Conservation (phyloP, 2,888 invertebrate genomes). For the Drosophila birchii region DNA sequence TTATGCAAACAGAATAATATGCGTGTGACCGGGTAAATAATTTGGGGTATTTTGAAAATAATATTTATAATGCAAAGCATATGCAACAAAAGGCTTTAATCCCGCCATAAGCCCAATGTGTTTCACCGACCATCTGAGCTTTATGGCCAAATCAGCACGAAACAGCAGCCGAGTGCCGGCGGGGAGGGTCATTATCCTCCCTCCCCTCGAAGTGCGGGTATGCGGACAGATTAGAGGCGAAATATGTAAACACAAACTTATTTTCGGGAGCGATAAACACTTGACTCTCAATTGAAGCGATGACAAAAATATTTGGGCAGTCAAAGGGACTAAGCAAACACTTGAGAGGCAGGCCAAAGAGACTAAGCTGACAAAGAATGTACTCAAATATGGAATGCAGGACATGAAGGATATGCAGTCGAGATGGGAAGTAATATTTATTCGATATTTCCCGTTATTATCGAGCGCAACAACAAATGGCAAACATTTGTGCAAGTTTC, state of each 20-base stretch:
- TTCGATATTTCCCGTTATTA: slow-evolving; percentile 72
- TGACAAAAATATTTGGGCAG: slow-evolving; percentile 21
- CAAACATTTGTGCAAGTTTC: slow-evolving; percentile 62
- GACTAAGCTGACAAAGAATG: slow-evolving; percentile 31
- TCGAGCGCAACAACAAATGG: slow-evolving; percentile 29
- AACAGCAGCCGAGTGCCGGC: slow-evolving; percentile 4
- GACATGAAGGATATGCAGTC: slow-evolving; percentile 28
- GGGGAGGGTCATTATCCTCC: slow-evolving; percentile 6
- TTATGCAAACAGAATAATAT: not conserved
- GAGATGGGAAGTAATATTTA: slow-evolving; percentile 72
- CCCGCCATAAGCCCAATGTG: slow-evolving; percentile 64
- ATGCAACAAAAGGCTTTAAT: slow-evolving; percentile 63
- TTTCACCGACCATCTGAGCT: slow-evolving; percentile 60
- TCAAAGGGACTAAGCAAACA: slow-evolving; percentile 29
- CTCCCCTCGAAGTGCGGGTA: slow-evolving; percentile 14
- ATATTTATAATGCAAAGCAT: slow-evolving; percentile 52
- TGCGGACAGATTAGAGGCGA: slow-evolving; percentile 27
- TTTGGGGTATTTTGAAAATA: slow-evolving; percentile 20
- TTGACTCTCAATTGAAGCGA: slow-evolving; percentile 43
- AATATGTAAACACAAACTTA: slow-evolving; percentile 24
- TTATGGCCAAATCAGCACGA: slow-evolving; percentile 14
- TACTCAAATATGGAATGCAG: slow-evolving; percentile 21
- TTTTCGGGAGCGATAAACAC: slow-evolving; percentile 33
- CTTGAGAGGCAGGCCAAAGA: slow-evolving; percentile 9
- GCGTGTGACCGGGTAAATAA: not conserved